Percentiles rank a stretch among this genome's conserved stretches.
phyloP scores from a whole-genome alignment of 2,797 vertebrate species.

The Pipistrellus pipistrellus region DNA sequence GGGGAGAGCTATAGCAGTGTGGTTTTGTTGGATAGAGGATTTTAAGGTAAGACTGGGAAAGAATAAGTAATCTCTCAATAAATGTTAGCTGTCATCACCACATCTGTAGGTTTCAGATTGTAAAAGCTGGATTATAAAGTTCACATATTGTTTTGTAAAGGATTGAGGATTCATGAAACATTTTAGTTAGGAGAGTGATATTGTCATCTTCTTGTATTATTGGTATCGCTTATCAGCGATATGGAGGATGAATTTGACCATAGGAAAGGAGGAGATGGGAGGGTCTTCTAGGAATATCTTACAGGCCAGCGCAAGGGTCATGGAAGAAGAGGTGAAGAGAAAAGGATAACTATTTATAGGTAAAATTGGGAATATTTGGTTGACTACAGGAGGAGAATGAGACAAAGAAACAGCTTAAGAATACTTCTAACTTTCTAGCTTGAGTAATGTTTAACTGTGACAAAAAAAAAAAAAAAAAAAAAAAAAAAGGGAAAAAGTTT shows the following conservation, averaged over 20 bases:
- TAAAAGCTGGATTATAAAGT: neutral
- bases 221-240: neutral
- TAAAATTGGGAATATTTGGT: neutral
- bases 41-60: neutral
- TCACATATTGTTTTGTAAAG: neutral
- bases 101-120: neutral
- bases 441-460: neutral
- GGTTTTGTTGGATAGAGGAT: neutral
- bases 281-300: neutral
- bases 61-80: slow-evolving; percentile 6
- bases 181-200: neutral
- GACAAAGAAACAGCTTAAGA: neutral
- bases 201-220: neutral
- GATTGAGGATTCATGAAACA: neutral
- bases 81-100: neutral
- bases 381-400: neutral
- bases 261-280: neutral
- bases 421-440: neutral
- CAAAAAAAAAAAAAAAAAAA: neutral
- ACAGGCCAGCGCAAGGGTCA: neutral
- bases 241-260: neutral
- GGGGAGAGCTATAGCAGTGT: neutral
- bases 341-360: neutral
- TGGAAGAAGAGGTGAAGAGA: neutral
- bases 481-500: neutral